Percentiles rank a stretch among this genome's conserved stretches.
Evolutionary conservation across 2,797 vertebrate genomes (phyloP).

Genomic region (Alcedo quadribrachys): DNA sequence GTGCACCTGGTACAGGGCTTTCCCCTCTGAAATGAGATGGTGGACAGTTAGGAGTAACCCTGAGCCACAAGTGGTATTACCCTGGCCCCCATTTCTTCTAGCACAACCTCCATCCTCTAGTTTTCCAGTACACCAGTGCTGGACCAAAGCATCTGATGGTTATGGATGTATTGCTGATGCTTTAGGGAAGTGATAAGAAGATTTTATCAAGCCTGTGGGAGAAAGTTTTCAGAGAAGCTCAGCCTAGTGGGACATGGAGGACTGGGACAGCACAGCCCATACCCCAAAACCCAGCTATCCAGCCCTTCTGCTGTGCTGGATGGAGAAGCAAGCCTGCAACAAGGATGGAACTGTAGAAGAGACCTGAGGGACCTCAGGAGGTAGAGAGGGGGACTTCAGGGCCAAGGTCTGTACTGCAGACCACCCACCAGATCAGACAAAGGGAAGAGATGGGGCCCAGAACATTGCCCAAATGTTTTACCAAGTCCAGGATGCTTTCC

Average conservation of each 20-base stretch:
- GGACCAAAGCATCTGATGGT: not conserved
- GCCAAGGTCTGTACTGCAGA: not conserved
- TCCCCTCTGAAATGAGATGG: slow-evolving; percentile 79
- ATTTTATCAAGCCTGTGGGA: not conserved
- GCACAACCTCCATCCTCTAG: not conserved
- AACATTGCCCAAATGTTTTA: not conserved
- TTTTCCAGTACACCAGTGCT: not conserved
- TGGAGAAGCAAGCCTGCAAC: not conserved
- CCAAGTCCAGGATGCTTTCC: not conserved
- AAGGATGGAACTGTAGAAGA: not conserved
- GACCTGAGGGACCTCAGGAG: not conserved
- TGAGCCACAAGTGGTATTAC: not conserved
- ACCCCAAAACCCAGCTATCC: not conserved
- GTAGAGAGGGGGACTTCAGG: not conserved
- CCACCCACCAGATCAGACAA: not conserved
- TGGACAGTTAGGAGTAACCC: not conserved
- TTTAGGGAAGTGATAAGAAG: not conserved
- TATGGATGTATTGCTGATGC: not conserved
- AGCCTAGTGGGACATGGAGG: not conserved
- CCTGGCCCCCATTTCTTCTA: not conserved
- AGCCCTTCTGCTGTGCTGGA: not conserved
- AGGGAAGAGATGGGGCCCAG: rapidly evolving
- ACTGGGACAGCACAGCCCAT: not conserved
- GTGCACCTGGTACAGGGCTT: slow-evolving; percentile 86
- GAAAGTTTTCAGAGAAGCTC: not conserved